phyloP scores from a whole-genome alignment of 2,113 vertebrate species.

The Zingel zingel region DNA sequence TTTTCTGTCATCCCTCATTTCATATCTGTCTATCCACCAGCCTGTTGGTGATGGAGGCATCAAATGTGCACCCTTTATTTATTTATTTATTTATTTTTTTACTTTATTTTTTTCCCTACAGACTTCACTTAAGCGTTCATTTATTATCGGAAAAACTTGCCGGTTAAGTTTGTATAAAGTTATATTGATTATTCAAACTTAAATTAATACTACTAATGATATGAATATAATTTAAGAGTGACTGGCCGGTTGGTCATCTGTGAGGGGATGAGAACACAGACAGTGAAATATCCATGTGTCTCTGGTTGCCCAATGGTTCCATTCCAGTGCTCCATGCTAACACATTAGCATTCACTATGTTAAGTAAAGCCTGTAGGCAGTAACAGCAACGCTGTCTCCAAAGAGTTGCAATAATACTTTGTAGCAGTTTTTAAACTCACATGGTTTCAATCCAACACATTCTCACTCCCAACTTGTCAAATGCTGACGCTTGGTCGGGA shows the following conservation, averaged over 20 bases:
- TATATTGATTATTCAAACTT: background rate
- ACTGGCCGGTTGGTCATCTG: background rate
- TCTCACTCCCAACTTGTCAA: no score
- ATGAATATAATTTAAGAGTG: background rate
- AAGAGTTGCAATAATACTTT: no score
- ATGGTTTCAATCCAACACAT: background rate
- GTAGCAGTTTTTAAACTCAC: background rate
- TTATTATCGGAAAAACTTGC: background rate
- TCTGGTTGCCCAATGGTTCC: background rate
- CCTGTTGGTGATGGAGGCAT: constrained; percentile 62
- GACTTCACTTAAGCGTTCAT: background rate
- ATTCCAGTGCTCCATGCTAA: background rate
- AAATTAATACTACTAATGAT: no score
- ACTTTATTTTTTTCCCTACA: background rate
- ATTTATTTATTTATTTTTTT: background rate
- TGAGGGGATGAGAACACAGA: constrained; percentile 1
- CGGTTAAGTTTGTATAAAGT: background rate
- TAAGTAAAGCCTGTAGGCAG: background rate
- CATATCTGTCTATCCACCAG: constrained; percentile 5
- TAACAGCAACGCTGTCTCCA: background rate
- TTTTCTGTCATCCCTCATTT: constrained; percentile 24
- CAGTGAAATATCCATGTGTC: background rate
- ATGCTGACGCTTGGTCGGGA: no score
- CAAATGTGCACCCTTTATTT: constrained; percentile 42
- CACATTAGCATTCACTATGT: background rate